Evolutionary conservation across 2,888 invertebrate species (phyloP), one percentile per base, ranked within the genome.

Genomic region (Terebella lapidaria): DNA sequence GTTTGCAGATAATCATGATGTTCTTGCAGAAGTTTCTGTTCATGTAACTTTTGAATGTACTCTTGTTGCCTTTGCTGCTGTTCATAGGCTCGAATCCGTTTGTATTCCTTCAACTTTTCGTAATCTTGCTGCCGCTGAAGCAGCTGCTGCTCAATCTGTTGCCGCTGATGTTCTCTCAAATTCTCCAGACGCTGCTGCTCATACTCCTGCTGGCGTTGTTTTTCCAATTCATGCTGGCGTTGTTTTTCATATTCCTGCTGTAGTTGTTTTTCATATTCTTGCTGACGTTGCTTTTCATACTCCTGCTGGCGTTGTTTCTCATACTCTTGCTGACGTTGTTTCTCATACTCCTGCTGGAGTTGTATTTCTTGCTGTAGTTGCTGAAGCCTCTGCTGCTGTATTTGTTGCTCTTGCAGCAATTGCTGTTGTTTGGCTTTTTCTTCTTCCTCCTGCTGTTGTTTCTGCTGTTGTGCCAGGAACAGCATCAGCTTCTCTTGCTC

Each of bases 341-440:
- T n/a, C 42, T 35, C 10, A 35, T 15, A 35, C 42, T 35, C 10
- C n/a, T 10, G 10, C n/a, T 35, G 42, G n/a, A 10, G n/a, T n/a
- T 35, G 42, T 5, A 18, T 20, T 27, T 46, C 24, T 10, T 56
- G 18, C 20, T 45, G 4, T 26, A n/a, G 18, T 27, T 45, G 42
- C 46, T 56, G 46, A 5, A 47, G 27, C 42, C 28, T n/a, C 27
- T 56, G 56, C 56, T 47, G 25, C 47, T 56, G 56, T 28, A 25
- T 10, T 20, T 47, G 56, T 47, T 56, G 26, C 26, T n/a, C 26
- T 26, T 25, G 56, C 56, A 22, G 47, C 56, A 22, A 29, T 28
- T 56, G 46, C 47, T 35, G 10, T 35, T 35, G 42, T 35, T 35
- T n/a, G 10, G n/a, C n/a, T n/a, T n/a, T n/a, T n/a, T n/a, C n/a